These are phyloP conservation scores for Microcebus ravelobensis DNA, from an alignment of 2,113 vertebrate species.

Conservation along the genomic window DNA sequence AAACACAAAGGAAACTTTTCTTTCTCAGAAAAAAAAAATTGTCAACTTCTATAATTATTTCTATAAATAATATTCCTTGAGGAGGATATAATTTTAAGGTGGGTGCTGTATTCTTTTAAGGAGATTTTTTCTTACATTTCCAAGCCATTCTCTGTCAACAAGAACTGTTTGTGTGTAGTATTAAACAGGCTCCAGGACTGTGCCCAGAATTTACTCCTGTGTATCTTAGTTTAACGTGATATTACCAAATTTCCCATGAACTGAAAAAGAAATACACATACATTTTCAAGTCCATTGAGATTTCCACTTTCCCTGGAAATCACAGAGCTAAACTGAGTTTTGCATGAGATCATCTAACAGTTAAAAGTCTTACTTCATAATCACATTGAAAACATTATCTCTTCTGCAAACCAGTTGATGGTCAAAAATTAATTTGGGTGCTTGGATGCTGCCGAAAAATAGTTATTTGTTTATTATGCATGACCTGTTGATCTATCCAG, in stretches of 20 bases:
- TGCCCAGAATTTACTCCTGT: slow-evolving; percentile 40
- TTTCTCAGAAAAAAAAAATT: slow-evolving; percentile 40
- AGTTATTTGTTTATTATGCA: not conserved
- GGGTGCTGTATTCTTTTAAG: not conserved
- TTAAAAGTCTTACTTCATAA: not conserved
- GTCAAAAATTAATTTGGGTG: not conserved
- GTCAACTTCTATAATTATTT: slow-evolving; percentile 68
- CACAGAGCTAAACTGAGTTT: not conserved
- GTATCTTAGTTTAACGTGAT: slow-evolving; percentile 42
- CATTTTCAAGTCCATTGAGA: slow-evolving; percentile 45
- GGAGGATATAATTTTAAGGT: slow-evolving; percentile 13
- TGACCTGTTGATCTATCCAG: not conserved
- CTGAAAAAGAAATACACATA: not conserved
- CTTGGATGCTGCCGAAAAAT: not conserved
- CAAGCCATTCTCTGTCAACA: not conserved
- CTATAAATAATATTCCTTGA: slow-evolving; percentile 41
- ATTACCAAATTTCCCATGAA: slow-evolving; percentile 40
- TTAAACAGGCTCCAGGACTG: slow-evolving; percentile 12
- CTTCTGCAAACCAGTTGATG: not conserved
- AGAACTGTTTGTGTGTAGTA: not conserved
- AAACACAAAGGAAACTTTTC: slow-evolving; percentile 60
- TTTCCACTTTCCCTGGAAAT: slow-evolving; percentile 1
- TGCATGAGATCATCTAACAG: not conserved
- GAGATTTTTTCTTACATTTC: not conserved
- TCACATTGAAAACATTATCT: not conserved